Base-by-base conservation (phyloP, 2,113 vertebrate species). In the Mustelus asterias region DNA sequence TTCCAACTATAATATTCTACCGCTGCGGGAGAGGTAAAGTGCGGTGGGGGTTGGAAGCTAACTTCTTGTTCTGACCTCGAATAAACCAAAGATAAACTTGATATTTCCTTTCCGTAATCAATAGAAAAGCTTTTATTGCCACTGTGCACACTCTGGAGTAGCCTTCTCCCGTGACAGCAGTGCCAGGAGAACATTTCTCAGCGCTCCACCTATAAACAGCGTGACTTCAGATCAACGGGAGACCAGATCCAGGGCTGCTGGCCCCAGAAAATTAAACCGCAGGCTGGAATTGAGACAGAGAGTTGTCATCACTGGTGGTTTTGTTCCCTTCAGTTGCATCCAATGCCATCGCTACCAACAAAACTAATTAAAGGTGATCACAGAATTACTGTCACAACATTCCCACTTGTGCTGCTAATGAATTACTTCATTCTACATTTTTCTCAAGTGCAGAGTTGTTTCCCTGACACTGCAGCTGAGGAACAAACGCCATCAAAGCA, bases 401-500 rank as follows among this genome's bases (percentile, higher is more conserved):
- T 63, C 88, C 54, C 88, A n/a, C 58, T 92, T 92, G 54, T 14
- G 29, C 54, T 60, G 58, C 58, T 92, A 92, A 92, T 92, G 58
- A 92, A 92, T 33, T 92, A 92, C 54, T 92, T 33, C 58, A 11
- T n/a, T 58, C 58, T 63, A 92, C 54, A 92, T 92, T 92, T 92
- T 63, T 58, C 88, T 33, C 33, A 92, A 63, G 54, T 63, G 26
- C 58, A 63, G 58, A 63, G 58, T 16, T 92, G 54, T 60, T 92
- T 20, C 29, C 11, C 88, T 63, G 88, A 92, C 88, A 58, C 26
- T 33, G 33, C 88, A n/a, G 29, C 88, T 60, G 88, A 11, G 88
- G 18, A 60, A 60, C 29, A 92, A 92, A 29, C n/a, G 88, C 29
- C 54, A 92, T 58, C 88, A 16, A 92, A 63, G 88, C 88, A 92